phyloP scores from a whole-genome alignment of 2,113 vertebrate species.

The Oryzias javanicus region DNA sequence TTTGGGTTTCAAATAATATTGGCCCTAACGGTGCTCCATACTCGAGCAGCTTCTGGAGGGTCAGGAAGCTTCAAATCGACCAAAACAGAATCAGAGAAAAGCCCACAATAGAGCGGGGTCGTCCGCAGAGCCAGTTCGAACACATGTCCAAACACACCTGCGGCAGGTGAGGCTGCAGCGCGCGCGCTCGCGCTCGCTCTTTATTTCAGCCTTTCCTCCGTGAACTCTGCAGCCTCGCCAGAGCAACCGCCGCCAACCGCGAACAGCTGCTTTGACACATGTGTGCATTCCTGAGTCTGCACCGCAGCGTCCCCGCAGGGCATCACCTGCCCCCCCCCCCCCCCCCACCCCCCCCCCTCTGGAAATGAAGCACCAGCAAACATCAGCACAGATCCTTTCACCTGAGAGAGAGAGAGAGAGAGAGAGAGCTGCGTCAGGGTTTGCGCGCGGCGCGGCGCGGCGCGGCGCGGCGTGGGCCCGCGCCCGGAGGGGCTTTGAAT shows the following conservation, averaged over 20 bases:
- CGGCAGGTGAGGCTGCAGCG: background rate
- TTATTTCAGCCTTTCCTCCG: no score
- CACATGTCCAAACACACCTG: no score
- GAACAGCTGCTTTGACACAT: constrained; percentile 66
- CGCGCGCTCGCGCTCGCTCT: no score
- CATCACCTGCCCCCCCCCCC: constrained; percentile 13
- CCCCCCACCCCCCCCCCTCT: background rate
- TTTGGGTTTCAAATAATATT: no score
- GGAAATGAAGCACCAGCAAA: constrained; percentile 7
- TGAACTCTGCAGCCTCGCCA: constrained; percentile 25
- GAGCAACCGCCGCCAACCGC: constrained; percentile 11
- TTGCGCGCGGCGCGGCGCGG: constrained; percentile 12
- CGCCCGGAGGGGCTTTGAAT: constrained; percentile 27
- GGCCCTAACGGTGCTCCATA: no score
- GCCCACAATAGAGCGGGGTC: no score
- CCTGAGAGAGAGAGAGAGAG: no score
- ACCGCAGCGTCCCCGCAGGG: constrained; percentile 38
- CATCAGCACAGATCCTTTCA: constrained; percentile 20
- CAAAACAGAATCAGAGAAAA: no score
- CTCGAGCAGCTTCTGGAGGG: no score
- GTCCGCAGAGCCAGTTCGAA: no score
- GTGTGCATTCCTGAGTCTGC: constrained; percentile 59
- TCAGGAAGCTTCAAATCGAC: no score
- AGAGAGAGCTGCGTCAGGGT: constrained; percentile 36
- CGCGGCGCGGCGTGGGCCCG: background rate